phyloP scores from a whole-genome alignment of 2,113 vertebrate genomes.

The Syngnathoides biaculeatus region DNA sequence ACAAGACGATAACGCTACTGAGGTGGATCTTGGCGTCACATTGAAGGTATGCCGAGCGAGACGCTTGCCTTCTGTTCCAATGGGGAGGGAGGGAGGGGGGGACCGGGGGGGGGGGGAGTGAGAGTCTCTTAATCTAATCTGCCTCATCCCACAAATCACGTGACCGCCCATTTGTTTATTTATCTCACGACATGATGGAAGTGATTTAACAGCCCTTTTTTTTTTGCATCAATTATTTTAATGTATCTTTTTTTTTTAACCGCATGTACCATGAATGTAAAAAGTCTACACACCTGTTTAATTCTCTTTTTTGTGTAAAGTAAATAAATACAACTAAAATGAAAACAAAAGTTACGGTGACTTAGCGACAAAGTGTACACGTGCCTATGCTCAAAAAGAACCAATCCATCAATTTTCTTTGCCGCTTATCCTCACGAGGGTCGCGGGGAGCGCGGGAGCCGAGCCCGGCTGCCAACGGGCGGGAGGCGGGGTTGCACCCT shows the following conservation, averaged over 20 bases:
- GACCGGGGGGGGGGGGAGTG: no score
- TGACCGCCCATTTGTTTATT: constrained; percentile 44
- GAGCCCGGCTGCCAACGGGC: no score
- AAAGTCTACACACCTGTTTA: not conserved
- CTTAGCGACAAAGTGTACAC: no score
- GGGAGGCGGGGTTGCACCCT: no score
- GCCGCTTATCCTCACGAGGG: no score
- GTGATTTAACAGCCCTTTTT: not conserved
- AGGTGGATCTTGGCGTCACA: constrained; percentile 1
- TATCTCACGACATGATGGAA: not conserved
- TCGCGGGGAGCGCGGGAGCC: no score
- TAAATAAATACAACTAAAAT: no score
- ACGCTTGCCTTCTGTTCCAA: constrained; percentile 15
- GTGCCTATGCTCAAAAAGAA: no score
- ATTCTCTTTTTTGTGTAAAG: not conserved
- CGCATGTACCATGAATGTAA: not conserved
- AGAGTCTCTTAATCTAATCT: constrained; percentile 43
- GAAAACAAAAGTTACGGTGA: not conserved
- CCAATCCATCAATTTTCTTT: no score
- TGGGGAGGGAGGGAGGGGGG: no score
- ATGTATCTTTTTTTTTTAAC: not conserved
- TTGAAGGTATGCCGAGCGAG: constrained; percentile 22
- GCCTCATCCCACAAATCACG: constrained; percentile 57
- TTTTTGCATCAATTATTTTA: not conserved
- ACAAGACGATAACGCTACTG: not conserved